Evolutionary conservation across 2,888 invertebrate species (phyloP).

Genomic region (Drosophila mercatorum): DNA sequence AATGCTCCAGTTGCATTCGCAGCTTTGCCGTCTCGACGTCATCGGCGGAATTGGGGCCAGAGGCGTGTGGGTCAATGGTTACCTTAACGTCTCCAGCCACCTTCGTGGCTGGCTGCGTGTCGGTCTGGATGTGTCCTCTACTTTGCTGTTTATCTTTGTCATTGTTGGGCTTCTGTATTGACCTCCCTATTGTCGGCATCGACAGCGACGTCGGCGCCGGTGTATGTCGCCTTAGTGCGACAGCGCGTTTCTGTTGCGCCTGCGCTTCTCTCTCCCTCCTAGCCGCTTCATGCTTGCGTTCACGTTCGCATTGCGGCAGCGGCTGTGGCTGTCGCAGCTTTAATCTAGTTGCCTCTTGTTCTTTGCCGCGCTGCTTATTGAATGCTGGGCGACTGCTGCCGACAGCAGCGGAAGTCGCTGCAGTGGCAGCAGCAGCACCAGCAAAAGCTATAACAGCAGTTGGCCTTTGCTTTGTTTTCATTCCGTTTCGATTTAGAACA

Average conservation of each 20-base stretch:
- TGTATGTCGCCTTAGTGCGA: not conserved
- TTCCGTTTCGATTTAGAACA: constrained; percentile 32
- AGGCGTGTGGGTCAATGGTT: not conserved
- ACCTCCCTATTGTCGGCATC: not conserved
- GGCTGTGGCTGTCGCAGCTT: constrained; percentile 4
- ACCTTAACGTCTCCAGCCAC: not conserved
- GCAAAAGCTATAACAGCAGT: constrained; percentile 16
- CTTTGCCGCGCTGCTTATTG: constrained; percentile 25
- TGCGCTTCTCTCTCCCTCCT: constrained; percentile 49
- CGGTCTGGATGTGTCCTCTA: not conserved
- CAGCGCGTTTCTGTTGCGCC: constrained; percentile 34
- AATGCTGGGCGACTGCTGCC: not conserved
- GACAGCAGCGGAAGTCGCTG: constrained; percentile 3
- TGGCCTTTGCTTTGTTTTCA: constrained; percentile 49
- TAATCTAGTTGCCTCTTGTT: constrained; percentile 23
- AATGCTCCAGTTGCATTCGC: constrained; percentile 71
- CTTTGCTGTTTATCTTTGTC: constrained; percentile 3
- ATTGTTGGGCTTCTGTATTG: constrained; percentile 3
- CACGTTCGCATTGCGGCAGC: constrained; percentile 49
- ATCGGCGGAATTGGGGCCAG: not conserved
- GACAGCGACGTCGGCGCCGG: not conserved
- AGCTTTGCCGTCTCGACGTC: constrained; percentile 24
- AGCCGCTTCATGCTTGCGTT: constrained; percentile 51
- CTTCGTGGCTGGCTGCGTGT: not conserved
- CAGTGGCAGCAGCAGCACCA: not conserved